phyloP scores from a whole-genome alignment of 2,797 vertebrate species.

The Sphenodon punctatus region DNA sequence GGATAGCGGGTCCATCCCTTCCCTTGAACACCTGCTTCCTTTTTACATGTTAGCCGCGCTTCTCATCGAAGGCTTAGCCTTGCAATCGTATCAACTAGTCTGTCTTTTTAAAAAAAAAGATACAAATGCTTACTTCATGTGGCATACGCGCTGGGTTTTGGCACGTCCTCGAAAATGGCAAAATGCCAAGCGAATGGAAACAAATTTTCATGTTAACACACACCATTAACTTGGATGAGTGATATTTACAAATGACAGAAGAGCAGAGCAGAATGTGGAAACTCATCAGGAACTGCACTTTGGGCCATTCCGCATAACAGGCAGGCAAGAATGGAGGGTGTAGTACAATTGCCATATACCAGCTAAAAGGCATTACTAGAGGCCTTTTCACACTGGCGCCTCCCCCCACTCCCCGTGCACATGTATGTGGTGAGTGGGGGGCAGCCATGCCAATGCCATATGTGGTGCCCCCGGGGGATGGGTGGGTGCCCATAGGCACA shows the following conservation, averaged over 20 bases:
- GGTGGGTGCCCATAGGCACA: too few relatives aligned
- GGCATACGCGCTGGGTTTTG: not conserved
- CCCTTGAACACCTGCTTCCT: not conserved
- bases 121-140: not conserved
- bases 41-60: not conserved
- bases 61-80: not conserved
- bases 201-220: fast-evolving
- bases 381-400: too few relatives aligned
- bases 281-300: not conserved
- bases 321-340: fast-evolving
- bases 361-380: fast-evolving
- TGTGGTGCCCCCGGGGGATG: too few relatives aligned
- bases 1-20: not conserved
- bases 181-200: not conserved
- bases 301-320: not conserved
- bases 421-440: too few relatives aligned
- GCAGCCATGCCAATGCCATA: too few relatives aligned
- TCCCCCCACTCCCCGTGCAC: too few relatives aligned
- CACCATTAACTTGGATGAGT: fast-evolving
- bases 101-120: not conserved
- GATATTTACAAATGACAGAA: not conserved
- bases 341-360: fast-evolving
- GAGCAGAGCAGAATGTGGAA: fast-evolving
- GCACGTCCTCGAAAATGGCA: not conserved
- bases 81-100: not conserved